Evolutionary conservation across 2,888 invertebrate species (phyloP), one percentile per base, ranked within the genome.

Genomic region (Cheilosia grossa): DNA sequence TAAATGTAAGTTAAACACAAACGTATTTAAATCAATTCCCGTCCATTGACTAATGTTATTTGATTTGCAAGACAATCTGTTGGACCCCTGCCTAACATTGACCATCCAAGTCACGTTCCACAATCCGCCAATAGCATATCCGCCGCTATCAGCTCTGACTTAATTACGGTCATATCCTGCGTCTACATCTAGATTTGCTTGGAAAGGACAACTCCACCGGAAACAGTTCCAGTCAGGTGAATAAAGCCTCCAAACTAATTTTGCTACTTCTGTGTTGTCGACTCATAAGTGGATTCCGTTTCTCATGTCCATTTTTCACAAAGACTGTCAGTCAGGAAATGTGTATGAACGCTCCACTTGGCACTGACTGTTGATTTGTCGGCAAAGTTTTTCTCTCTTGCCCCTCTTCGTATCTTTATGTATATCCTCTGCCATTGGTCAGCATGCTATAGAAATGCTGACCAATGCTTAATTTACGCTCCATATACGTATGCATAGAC

Each of bases 211-310:
- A 33, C 24, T 58, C 21, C 49, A 17, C 9, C 19, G 40, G 24
- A 54, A 24, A 33, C 47, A 54, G 63, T 63, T 73, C 73, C 56
- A 54, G n/a, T 64, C 73, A 73, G 73, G 73, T 73, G 63, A 54
- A 56, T 47, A 37, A 40, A 54, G 44, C 37, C 54, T 30, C 63
- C 54, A 53, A 73, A 63, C 44, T 19, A 44, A 17, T 30, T 19
- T 66, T 58, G 51, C 27, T 21, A 58, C 42, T 53, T 64, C 49
- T 51, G 6, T 54, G 44, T 42, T 10, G 15, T 54, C 33, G 37
- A 37, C 21, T 56, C 58, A 56, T 64, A 56, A 64, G 56, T 56
- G 44, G 47, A 64, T 74, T 64, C 27, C 19, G 5, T 30, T 27
- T 7, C 59, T 17, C 13, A 9, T 13, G 10, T 1, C 10, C 19